A percentile compares a stretch with the other conserved stretches of the same genome.
Evolutionary conservation across 2,888 invertebrate genomes (phyloP).

Genomic region (Lasioglossum marginatum): DNA sequence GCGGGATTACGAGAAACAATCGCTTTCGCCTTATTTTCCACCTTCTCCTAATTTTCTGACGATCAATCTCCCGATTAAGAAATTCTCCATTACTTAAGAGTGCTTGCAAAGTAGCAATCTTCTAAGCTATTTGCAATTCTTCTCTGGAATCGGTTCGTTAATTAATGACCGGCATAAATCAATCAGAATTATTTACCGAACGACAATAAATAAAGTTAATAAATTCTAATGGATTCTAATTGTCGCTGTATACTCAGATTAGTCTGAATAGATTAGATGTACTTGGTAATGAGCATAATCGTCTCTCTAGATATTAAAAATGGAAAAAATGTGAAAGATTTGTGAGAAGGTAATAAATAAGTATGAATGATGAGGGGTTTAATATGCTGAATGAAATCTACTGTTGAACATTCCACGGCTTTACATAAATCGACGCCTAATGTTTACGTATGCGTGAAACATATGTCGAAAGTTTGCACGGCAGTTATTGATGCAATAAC

Average conservation of each 20-base stretch:
- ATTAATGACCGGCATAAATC: too few species aligned
- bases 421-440: not conserved
- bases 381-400: not conserved
- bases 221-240: not conserved
- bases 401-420: not conserved
- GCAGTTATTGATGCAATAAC: not conserved
- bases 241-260: too few species aligned
- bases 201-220: not conserved
- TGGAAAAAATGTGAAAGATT: too few species aligned
- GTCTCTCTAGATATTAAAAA: too few species aligned
- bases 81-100: not conserved
- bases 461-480: not conserved
- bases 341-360: not conserved
- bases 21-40: not conserved
- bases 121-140: not conserved
- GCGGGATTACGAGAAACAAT: not conserved
- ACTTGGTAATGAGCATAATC: too few species aligned
- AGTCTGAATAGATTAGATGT: too few species aligned
- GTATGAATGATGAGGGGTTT: not conserved
- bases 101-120: not conserved
- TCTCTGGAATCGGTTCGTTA: too few species aligned
- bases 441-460: not conserved
- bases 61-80: not conserved
- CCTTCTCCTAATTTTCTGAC: not conserved
- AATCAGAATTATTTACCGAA: not conserved